Evolutionary conservation across 1,140 invertebrate genomes (phyloP).

Genomic region (Habropoda laboriosa): DNA sequence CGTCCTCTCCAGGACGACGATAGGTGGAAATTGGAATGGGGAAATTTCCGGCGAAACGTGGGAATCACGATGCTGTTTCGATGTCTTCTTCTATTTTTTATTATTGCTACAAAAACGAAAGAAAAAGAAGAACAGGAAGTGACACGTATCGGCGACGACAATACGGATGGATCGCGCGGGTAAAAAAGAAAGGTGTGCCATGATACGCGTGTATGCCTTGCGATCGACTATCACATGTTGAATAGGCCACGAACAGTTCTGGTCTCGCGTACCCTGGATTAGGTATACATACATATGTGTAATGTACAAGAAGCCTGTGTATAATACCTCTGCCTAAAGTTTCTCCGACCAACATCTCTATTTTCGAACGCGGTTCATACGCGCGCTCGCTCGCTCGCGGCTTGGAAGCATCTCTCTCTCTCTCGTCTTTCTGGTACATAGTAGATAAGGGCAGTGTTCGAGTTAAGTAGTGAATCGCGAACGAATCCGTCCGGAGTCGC

Average conservation of each 20-base stretch:
- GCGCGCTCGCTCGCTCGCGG: not conserved
- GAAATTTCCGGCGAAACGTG: not conserved
- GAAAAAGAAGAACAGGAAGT: constrained; percentile 61
- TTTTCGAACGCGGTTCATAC: not conserved
- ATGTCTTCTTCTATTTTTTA: constrained; percentile 49
- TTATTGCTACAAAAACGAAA: constrained; percentile 77
- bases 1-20: no score
- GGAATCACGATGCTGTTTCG: not conserved
- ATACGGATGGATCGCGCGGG: constrained; percentile 64
- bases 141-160: constrained; percentile 70
- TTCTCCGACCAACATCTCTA: not conserved
- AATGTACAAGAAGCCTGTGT: constrained; percentile 55
- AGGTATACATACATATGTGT: no score
- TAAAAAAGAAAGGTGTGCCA: constrained; percentile 70
- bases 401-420: not conserved
- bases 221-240: constrained; percentile 74
- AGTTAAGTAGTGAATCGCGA: constrained; percentile 43
- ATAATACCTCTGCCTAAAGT: not conserved
- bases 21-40: no score
- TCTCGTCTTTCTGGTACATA: constrained; percentile 9
- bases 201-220: constrained; percentile 66
- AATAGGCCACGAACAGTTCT: constrained; percentile 38
- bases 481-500: not conserved
- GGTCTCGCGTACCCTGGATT: constrained; percentile 8
- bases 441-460: constrained; percentile 59